Evolutionary conservation across 2,888 invertebrate genomes (phyloP).

Genomic region (Drosophila mercatorum): DNA sequence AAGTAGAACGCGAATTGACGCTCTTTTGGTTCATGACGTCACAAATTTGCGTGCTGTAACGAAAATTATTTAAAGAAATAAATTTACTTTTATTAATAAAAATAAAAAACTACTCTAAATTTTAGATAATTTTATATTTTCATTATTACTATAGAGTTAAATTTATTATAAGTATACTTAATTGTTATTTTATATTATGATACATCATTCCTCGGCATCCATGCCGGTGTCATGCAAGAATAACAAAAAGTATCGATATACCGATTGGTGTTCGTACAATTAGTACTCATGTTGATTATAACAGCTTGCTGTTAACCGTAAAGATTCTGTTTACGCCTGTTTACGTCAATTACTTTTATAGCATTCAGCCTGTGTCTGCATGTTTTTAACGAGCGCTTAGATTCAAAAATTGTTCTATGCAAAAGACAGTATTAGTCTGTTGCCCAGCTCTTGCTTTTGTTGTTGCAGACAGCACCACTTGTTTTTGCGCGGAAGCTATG

Average conservation of each 20-base stretch:
- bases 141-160: too few relatives aligned
- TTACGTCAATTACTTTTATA: not conserved
- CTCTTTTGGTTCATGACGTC: slow-evolving; percentile 41
- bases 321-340: not conserved
- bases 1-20: not conserved
- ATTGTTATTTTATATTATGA: too few relatives aligned
- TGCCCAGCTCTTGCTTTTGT: slow-evolving; percentile 29
- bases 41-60: not conserved
- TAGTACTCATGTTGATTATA: not conserved
- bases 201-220: too few relatives aligned
- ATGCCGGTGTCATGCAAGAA: not conserved
- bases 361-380: slow-evolving; percentile 28
- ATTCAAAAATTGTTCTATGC: slow-evolving; percentile 16
- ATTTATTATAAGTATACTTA: too few relatives aligned
- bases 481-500: slow-evolving; percentile 33
- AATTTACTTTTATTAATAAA: too few relatives aligned
- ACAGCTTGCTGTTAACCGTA: slow-evolving; percentile 2
- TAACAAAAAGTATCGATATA: not conserved
- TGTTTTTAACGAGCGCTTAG: not conserved
- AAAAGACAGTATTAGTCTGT: slow-evolving; percentile 29
- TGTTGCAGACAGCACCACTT: slow-evolving; percentile 63
- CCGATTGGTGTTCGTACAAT: not conserved
- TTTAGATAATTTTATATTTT: too few relatives aligned
- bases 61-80: not conserved
- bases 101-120: too few relatives aligned